Percentiles rank a stretch among this genome's conserved stretches.
phyloP scores from a whole-genome alignment of 1,140 invertebrate genomes.

The Sycobia sp. region DNA sequence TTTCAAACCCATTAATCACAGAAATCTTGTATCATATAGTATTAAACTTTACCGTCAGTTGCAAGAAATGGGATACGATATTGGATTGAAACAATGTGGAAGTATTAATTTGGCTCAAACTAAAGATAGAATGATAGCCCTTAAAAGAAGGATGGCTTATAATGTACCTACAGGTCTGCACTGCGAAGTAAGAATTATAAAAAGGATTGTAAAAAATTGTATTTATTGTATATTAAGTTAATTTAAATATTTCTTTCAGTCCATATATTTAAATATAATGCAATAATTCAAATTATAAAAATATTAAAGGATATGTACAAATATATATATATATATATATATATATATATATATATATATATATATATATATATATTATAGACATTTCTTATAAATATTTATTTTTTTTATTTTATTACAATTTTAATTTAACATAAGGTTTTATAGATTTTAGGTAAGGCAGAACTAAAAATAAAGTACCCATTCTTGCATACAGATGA shows the following conservation, averaged over 20 bases:
- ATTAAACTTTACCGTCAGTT: constrained; percentile 68
- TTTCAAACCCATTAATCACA: constrained; percentile 66
- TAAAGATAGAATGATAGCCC: constrained; percentile 71
- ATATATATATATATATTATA: background rate
- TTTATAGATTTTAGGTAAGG: constrained; percentile 52
- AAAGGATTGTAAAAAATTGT: no score
- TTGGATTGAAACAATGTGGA: constrained; percentile 70
- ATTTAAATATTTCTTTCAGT: no score
- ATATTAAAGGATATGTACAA: no score
- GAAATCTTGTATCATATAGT: constrained; percentile 67
- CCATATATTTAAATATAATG: no score
- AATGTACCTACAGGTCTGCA: constrained; percentile 64
- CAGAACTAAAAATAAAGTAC: constrained; percentile 62
- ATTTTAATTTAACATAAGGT: no score
- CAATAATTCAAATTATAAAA: no score
- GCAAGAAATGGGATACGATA: constrained; percentile 67
- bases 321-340: background rate
- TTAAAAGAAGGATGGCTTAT: constrained; percentile 67
- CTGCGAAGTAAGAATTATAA: constrained; percentile 57
- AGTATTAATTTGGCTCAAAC: constrained; percentile 76
- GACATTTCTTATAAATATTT: no score
- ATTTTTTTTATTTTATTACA: background rate
- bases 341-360: constrained; percentile 2
- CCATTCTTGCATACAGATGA: constrained; percentile 71
- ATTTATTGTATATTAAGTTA: no score